Conservation (phyloP, 2,113 vertebrate species). For the Cheirogaleus medius region DNA sequence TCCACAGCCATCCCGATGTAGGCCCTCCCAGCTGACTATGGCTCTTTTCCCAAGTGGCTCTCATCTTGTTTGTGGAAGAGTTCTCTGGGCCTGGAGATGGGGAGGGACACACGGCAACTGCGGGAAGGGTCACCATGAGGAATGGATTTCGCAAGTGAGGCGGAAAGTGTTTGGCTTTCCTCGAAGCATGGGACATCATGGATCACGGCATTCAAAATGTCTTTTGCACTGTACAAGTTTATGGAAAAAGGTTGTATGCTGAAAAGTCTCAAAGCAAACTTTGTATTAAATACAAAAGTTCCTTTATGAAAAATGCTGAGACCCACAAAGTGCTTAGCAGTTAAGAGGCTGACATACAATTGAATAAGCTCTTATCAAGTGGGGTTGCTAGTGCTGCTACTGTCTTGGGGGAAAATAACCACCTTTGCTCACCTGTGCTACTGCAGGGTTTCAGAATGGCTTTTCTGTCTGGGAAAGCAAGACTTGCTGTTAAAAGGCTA, state of each 20-base stretch:
- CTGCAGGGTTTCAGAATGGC: constrained; percentile 84
- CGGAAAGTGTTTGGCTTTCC: constrained; percentile 73
- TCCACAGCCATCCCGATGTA: constrained; percentile 63
- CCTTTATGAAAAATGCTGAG: constrained; percentile 90
- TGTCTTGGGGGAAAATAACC: constrained; percentile 83
- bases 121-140: constrained; percentile 63
- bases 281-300: constrained; percentile 90
- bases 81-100: constrained; percentile 80
- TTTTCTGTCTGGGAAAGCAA: constrained; percentile 91
- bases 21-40: constrained; percentile 80
- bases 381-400: constrained; percentile 85
- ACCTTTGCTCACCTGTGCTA: constrained; percentile 81
- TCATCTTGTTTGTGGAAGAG: constrained; percentile 76
- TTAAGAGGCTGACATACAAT: constrained; percentile 86
- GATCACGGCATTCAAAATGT: constrained; percentile 84
- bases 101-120: constrained; percentile 30
- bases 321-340: constrained; percentile 91
- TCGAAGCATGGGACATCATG: constrained; percentile 76
- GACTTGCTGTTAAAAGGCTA: constrained; percentile 89
- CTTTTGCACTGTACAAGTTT: constrained; percentile 87
- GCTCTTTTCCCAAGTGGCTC: constrained; percentile 80
- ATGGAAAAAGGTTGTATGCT: constrained; percentile 88
- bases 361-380: constrained; percentile 81
- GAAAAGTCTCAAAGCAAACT: constrained; percentile 89
- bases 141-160: constrained; percentile 65